A percentile compares a stretch with the other conserved stretches of the same genome.
Evolutionary conservation across 2,797 vertebrate genomes (phyloP).

Genomic region (Gallinago stenura): DNA sequence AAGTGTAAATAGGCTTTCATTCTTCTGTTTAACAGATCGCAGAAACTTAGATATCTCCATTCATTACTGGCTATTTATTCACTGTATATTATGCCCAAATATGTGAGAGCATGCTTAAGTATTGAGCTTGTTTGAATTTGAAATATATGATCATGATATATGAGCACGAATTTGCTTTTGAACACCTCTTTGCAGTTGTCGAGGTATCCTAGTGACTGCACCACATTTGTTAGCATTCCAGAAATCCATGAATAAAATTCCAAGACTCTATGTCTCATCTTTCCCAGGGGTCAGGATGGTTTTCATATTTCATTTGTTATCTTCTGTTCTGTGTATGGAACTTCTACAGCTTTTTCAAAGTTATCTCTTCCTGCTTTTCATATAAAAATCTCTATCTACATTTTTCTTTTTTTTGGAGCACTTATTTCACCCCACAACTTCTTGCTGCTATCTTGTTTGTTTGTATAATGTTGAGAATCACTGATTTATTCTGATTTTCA

Average conservation of each 20-base stretch:
- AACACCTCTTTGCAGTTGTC: not conserved
- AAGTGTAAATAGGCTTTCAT: not conserved
- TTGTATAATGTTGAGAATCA: not conserved
- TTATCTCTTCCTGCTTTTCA: not conserved
- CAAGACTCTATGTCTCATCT: not conserved
- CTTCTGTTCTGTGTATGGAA: not conserved
- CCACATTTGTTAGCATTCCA: not conserved
- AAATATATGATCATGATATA: not conserved
- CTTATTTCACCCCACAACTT: not conserved
- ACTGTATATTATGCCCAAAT: not conserved
- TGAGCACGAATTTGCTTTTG: not conserved
- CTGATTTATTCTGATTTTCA: not conserved
- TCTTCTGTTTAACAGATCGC: not conserved
- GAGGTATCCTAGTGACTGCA: not conserved
- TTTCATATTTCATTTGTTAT: not conserved
- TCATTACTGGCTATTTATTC: not conserved
- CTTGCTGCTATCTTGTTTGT: not conserved
- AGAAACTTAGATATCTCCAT: not conserved
- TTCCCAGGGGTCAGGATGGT: not conserved
- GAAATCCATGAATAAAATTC: constrained; percentile 23
- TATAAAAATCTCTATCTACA: not conserved
- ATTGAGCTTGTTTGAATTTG: constrained; percentile 3
- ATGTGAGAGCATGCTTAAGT: not conserved
- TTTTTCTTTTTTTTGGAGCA: not conserved
- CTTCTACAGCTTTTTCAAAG: not conserved